Percentiles rank a stretch among this genome's conserved stretches.
phyloP scores from a whole-genome alignment of 1,140 invertebrate genomes.

The Atopsyche davidsoni region DNA sequence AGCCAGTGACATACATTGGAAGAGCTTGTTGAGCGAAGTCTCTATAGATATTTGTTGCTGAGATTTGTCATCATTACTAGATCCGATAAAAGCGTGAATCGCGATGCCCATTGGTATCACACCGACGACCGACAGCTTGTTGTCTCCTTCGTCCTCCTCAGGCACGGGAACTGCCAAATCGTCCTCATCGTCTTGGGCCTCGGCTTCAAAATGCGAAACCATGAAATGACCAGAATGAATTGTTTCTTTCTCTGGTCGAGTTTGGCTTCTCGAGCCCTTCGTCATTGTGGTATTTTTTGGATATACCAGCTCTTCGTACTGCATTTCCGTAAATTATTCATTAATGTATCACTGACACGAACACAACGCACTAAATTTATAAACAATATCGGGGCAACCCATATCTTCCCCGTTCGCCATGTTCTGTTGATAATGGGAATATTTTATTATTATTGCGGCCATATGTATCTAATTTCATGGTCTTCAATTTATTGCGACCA shows the following conservation, averaged over 20 bases:
- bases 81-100: constrained; percentile 8
- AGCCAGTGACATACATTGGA: constrained; percentile 93
- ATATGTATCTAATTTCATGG: constrained; percentile 19
- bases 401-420: constrained; percentile 14
- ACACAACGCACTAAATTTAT: constrained; percentile 13
- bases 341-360: constrained; percentile 17
- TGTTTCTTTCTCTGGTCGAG: constrained; percentile 54
- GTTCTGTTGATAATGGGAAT: constrained; percentile 16
- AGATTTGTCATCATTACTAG: constrained; percentile 16
- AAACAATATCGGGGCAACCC: constrained; percentile 11
- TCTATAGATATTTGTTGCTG: constrained; percentile 60
- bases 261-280: constrained; percentile 21
- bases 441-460: constrained; percentile 15
- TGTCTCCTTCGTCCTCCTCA: constrained; percentile 50
- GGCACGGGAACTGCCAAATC: constrained; percentile 70
- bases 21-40: constrained; percentile 88
- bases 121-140: constrained; percentile 34
- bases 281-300: constrained; percentile 19
- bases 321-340: constrained; percentile 16
- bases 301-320: constrained; percentile 22
- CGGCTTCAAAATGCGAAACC: constrained; percentile 93
- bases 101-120: constrained; percentile 8
- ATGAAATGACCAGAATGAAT: constrained; percentile 98
- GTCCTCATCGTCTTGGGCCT: constrained; percentile 84
- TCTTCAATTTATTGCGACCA: constrained; percentile 9